These are phyloP conservation scores for Drymonia ruficornis DNA, from an alignment of 2,888 invertebrate genomes.

Conservation along the genomic window DNA sequence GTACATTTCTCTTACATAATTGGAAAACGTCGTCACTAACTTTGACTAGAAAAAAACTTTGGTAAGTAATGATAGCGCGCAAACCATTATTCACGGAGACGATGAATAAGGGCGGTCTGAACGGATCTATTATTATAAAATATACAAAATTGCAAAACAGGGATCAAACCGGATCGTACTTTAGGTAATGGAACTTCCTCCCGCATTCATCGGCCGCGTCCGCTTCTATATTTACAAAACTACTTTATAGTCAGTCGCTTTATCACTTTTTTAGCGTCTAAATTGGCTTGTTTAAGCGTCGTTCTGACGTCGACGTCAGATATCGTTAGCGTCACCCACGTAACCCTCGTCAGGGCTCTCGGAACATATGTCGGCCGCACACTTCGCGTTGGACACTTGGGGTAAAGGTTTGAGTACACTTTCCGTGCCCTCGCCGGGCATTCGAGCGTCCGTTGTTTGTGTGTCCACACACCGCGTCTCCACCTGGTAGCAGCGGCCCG, in stretches of 20 bases:
- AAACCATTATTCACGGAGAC: conserved; percentile 32
- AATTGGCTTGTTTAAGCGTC: conserved; percentile 75
- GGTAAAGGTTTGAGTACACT: conserved; percentile 72
- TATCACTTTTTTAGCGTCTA: conserved; percentile 80
- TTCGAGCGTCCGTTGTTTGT: conserved; percentile 83
- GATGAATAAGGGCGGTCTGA: conserved; percentile 34
- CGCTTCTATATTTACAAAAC: conserved; percentile 63
- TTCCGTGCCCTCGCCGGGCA: conserved; percentile 71
- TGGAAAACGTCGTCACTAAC: conserved; percentile 19
- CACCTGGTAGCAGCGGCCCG: conserved; percentile 80
- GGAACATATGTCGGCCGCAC: conserved; percentile 84
- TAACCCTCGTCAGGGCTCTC: conserved; percentile 96
- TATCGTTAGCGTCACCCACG: conserved; percentile 91
- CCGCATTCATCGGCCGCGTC: conserved; percentile 37
- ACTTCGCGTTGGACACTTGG: conserved; percentile 77
- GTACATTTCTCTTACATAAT: conserved; percentile 12
- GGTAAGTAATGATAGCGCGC: conserved; percentile 42
- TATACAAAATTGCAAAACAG: conserved; percentile 58
- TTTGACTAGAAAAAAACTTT: conserved; percentile 36
- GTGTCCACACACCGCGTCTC: conserved; percentile 86
- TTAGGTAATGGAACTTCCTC: conserved; percentile 33
- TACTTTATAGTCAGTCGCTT: conserved; percentile 81
- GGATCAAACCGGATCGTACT: conserved; percentile 42
- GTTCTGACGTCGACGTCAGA: conserved; percentile 85
- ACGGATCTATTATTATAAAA: conserved; percentile 40